Base-by-base conservation (phyloP, 1,140 invertebrate genomes). In the Drosophila littoralis region DNA sequence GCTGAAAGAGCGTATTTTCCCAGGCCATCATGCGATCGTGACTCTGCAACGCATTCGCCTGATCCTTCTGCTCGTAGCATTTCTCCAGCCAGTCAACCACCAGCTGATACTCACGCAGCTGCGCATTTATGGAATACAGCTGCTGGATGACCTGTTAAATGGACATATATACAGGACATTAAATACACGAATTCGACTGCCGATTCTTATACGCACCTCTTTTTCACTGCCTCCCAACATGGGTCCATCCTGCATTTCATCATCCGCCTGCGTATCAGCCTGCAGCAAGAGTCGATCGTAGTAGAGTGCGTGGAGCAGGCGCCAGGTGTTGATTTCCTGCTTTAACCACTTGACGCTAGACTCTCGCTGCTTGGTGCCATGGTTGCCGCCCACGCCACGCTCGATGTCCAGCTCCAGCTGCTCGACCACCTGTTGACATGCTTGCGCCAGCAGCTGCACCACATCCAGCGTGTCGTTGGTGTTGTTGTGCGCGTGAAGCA, bases 21-120 rank as follows among this genome's bases (percentile, higher is more conserved):
- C 97, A 98, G 55, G 95, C 95, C 33, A 97, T 94, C 22, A 96
- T 96, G 81, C 94, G 94, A 89, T 97, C 96, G 7, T 95, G 97
- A 88, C 95, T 94, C 76, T 96, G 94, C 10, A 96, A 92, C 40
- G 95, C 94, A 46, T 94, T 94, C 51, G 93, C 93, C 60, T 94
- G 94, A 40, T 95, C 94, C 78, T 95, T 93, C 82, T 95, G 94
- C 84, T 97, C 96, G 15, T 95, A 92, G 92, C 96, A 97, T 55
- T 95, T 94, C 93, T 99, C 98, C 35, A 99, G 91, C 98, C 98
- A 99, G 92, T 99, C 97, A 15, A 98, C 95, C 36, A 99, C 95
- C 50, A 98, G 91, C 92, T 98, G 97, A 85, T 96, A 95, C 92
- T 97, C 95, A 68, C 97, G 93, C 8, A 98, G 92, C 28, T 94